Evolutionary conservation across 2,113 vertebrate genomes (phyloP).

Genomic region (Gavia stellata): DNA sequence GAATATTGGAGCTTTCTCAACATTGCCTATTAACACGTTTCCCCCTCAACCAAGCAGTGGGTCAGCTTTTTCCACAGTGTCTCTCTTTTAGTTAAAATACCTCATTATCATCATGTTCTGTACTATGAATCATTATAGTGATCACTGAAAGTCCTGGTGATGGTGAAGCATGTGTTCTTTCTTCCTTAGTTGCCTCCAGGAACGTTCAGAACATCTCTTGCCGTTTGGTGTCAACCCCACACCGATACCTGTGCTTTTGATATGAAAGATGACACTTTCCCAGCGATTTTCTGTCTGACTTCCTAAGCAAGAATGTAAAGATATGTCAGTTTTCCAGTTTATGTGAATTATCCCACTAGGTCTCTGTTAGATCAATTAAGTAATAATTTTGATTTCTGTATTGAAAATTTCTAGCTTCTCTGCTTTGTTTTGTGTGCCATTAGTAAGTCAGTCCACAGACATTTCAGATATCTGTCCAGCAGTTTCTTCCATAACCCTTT

Average conservation of each 20-base stretch:
- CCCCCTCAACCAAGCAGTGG: background rate
- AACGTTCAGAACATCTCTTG: accelerated
- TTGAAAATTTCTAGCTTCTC: background rate
- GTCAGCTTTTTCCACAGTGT: background rate
- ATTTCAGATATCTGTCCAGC: background rate
- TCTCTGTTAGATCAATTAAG: background rate
- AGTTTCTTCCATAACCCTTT: background rate
- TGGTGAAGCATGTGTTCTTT: background rate
- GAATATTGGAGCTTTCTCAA: background rate
- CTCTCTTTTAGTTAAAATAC: background rate
- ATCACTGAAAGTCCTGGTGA: background rate
- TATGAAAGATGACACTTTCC: background rate
- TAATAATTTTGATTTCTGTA: background rate
- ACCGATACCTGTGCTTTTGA: background rate
- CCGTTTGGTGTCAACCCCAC: background rate
- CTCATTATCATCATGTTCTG: background rate
- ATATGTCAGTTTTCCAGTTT: background rate
- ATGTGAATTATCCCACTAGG: background rate
- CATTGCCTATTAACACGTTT: background rate
- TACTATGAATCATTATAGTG: background rate
- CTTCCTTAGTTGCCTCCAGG: background rate
- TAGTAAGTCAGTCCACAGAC: background rate
- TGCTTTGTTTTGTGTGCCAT: background rate
- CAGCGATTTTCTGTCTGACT: background rate
- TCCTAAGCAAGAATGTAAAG: background rate